phyloP scores from a whole-genome alignment of 2,797 vertebrate genomes.

The Carapus acus region DNA sequence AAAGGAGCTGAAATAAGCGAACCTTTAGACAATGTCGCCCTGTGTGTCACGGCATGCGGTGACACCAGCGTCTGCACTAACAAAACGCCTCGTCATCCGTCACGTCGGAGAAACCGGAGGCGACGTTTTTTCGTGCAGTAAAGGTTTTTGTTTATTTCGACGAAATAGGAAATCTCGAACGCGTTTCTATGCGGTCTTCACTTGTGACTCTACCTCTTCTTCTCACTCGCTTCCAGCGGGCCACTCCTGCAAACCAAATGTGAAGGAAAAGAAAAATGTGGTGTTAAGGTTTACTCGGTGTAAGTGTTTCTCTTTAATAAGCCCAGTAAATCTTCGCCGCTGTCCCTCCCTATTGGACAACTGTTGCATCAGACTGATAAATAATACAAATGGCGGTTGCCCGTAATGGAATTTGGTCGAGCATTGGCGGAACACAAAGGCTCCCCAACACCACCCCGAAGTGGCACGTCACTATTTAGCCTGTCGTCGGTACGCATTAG shows the following conservation, averaged over 20 bases:
- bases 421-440: constrained; percentile 36
- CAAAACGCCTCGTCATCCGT: constrained; percentile 3
- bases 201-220: constrained; percentile 23
- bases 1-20: constrained; percentile 53
- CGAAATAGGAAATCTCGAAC: too few relatives aligned
- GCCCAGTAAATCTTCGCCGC: constrained; percentile 68
- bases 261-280: constrained; percentile 22
- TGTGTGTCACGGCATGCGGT: not conserved
- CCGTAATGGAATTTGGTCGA: constrained; percentile 65
- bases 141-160: constrained; percentile 59
- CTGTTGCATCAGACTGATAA: constrained; percentile 66
- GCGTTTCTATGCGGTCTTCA: constrained; percentile 40
- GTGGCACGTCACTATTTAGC: constrained; percentile 40
- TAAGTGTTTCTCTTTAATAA: constrained; percentile 67
- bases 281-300: constrained; percentile 39
- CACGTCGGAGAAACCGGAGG: not conserved
- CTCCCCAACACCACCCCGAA: not conserved
- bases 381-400: constrained; percentile 65
- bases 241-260: constrained; percentile 30
- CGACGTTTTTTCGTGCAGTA: not conserved
- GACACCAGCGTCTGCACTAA: constrained; percentile 1
- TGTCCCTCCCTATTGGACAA: constrained; percentile 65
- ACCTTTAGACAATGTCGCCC: constrained; percentile 22
- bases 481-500: constrained; percentile 68
- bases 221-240: too few relatives aligned